Evolutionary conservation across 2,797 vertebrate genomes (phyloP), one percentile per base, ranked within the genome.

Genomic region (Galago senegalensis): DNA sequence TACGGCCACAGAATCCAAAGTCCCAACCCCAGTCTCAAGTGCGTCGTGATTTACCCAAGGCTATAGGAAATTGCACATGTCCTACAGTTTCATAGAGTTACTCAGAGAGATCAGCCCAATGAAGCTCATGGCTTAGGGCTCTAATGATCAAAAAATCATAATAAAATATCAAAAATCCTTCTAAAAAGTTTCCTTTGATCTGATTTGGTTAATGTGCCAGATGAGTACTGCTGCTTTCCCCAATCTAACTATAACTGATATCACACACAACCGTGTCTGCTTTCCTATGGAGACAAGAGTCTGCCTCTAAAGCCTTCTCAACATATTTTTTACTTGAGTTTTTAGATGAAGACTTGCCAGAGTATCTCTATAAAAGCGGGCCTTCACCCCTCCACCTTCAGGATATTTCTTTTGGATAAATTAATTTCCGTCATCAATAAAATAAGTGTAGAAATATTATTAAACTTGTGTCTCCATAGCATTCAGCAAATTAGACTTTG

Each of bases 341-440:
- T 91, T 95, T 67, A 86, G 12, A 89, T 84, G 60, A 70, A 94
- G 53, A 6, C 4, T 72, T 72, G 53, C 21, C 56, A 76, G 73
- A 10, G 29, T 5, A 34, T 31, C 58, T 86, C 34, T 43, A 46
- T 75, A 49, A 82, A 85, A 88, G 65, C n/a, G 9, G 0, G 49
- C 49, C 49, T 53, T 53, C 49, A 16, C 69, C 61, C 23, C 8
- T 86, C 80, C 34, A 60, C 5, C 17, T 80, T 43, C 29, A 34
- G n/a, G 34, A 56, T 72, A 8, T 82, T 88, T 93, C 40, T 88
- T 92, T 83, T 73, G 5, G 29, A 40, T 86, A 87, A 21, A 3
- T 81, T 65, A 34, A 91, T 92, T 70, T 89, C 14, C 27, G 91
- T 91, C 72, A 58, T 80, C 60, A 93, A 56, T 27, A 80, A 93